Conservation (phyloP, 2,113 vertebrate genomes). For the Epinephelus moara region DNA sequence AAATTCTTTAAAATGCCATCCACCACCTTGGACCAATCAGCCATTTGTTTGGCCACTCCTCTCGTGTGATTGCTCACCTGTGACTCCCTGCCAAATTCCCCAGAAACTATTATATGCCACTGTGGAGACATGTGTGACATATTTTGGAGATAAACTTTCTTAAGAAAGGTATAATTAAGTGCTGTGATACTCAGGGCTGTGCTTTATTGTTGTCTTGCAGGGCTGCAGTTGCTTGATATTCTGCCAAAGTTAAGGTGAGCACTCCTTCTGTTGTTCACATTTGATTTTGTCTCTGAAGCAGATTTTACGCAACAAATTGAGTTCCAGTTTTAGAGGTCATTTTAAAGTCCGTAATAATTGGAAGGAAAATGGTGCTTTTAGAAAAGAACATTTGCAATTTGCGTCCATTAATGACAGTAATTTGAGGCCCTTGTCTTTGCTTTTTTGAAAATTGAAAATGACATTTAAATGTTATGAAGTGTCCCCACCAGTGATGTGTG, state of each 20-base stretch:
- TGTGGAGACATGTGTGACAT: rapidly evolving
- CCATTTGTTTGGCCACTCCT: constrained; percentile 64
- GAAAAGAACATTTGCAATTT: neutral
- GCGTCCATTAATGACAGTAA: constrained; percentile 5
- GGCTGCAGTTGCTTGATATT: constrained; percentile 93
- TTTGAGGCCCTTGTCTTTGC: neutral
- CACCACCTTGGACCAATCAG: constrained; percentile 58
- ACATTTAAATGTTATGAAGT: constrained; percentile 16
- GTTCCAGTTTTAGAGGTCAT: neutral
- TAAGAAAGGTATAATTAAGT: neutral
- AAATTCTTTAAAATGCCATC: neutral
- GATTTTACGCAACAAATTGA: neutral
- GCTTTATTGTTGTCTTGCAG: constrained; percentile 78
- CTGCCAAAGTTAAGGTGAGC: constrained; percentile 93
- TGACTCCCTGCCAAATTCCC: constrained; percentile 3
- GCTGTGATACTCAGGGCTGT: constrained; percentile 1
- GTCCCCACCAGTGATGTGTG: neutral
- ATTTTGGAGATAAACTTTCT: neutral
- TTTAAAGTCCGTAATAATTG: neutral
- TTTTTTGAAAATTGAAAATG: neutral
- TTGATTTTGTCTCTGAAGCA: constrained; percentile 11
- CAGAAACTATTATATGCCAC: constrained; percentile 20
- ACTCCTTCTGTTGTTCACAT: constrained; percentile 15
- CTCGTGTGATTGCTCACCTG: constrained; percentile 76
- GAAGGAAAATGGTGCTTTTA: constrained; percentile 7